These are phyloP conservation scores for Conomelus anceps DNA, from an alignment of 2,888 invertebrate species.

Conservation along the genomic window DNA sequence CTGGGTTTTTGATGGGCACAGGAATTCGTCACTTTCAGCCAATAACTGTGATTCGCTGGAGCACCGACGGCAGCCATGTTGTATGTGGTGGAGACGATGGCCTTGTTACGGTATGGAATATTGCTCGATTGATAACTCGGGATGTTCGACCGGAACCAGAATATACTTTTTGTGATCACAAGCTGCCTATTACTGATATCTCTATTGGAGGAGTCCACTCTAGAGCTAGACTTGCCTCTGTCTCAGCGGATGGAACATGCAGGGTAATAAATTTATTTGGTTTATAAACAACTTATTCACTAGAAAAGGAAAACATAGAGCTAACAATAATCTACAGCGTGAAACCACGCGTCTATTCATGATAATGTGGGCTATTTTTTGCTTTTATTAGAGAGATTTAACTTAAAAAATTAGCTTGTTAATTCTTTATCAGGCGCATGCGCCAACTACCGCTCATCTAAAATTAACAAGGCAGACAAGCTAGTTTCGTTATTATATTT, in stretches of 20 bases:
- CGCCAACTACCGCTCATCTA: too few species aligned
- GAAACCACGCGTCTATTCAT: too few species aligned
- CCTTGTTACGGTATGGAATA: constrained; percentile 71
- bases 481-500: too few species aligned
- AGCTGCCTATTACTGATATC: constrained; percentile 70
- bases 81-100: constrained; percentile 79
- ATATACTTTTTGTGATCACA: constrained; percentile 71
- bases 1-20: constrained; percentile 67
- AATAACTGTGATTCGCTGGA: constrained; percentile 66
- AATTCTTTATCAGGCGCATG: too few species aligned
- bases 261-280: constrained; percentile 42
- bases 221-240: constrained; percentile 63
- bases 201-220: constrained; percentile 55
- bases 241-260: constrained; percentile 75
- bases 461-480: too few species aligned
- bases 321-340: too few species aligned
- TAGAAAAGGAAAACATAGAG: too few species aligned
- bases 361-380: too few species aligned
- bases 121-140: constrained; percentile 49
- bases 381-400: too few species aligned
- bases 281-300: not conserved
- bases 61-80: constrained; percentile 68
- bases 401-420: too few species aligned
- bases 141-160: constrained; percentile 52
- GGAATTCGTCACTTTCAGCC: constrained; percentile 75